These are phyloP conservation scores for Luffia ferchaultella DNA, from an alignment of 2,888 invertebrate species.

Conservation along the genomic window DNA sequence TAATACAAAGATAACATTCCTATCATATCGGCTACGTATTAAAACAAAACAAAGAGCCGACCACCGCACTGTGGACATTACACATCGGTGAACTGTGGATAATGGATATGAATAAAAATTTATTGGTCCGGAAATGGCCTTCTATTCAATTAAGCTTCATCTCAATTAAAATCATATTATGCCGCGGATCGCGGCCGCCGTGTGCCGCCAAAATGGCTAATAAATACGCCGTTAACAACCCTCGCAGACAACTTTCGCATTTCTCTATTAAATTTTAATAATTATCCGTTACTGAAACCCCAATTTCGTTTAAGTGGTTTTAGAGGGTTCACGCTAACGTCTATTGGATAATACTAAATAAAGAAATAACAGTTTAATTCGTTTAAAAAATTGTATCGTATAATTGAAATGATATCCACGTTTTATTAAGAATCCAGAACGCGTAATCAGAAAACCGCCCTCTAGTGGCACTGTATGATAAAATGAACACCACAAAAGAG, in stretches of 20 bases:
- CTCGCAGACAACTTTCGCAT: background rate
- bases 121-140: slow-evolving; percentile 37
- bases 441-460: too few relatives aligned
- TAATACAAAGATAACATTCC: background rate
- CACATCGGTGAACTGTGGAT: slow-evolving; percentile 22
- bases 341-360: too few relatives aligned
- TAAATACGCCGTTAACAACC: slow-evolving; percentile 7
- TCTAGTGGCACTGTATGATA: too few relatives aligned
- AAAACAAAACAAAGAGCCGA: background rate
- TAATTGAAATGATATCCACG: too few relatives aligned
- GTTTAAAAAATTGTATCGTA: too few relatives aligned
- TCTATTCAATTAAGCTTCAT: slow-evolving; percentile 45
- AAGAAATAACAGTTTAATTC: too few relatives aligned
- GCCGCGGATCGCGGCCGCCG: slow-evolving; percentile 39
- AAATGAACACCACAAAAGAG: too few relatives aligned
- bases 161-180: slow-evolving; percentile 55
- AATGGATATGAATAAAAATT: slow-evolving; percentile 48
- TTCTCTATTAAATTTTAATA: background rate
- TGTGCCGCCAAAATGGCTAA: slow-evolving; percentile 23
- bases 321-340: slow-evolving; percentile 4
- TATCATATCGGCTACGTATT: background rate
- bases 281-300: slow-evolving; percentile 8
- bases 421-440: too few relatives aligned
- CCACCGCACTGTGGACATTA: slow-evolving; percentile 9
- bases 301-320: slow-evolving; percentile 13